Conservation (phyloP, 2,113 vertebrate genomes). For the Caracal caracal region DNA sequence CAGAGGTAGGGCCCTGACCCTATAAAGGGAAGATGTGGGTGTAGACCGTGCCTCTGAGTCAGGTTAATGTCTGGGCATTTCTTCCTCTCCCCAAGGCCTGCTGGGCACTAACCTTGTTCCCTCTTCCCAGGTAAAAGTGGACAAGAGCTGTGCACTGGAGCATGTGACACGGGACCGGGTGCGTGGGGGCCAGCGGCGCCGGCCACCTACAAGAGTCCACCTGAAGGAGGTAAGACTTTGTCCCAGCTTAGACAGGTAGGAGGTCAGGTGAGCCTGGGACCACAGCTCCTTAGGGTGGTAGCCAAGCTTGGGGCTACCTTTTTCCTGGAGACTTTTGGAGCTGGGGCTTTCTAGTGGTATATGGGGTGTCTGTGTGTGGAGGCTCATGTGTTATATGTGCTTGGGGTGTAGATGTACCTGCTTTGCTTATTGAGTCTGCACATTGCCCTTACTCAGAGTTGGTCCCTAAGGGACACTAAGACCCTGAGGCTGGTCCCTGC, state of each 20-base stretch:
- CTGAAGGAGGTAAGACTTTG: slow-evolving; percentile 92
- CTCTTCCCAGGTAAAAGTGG: slow-evolving; percentile 91
- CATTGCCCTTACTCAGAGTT: background rate
- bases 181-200: slow-evolving; percentile 89
- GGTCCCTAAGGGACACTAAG: background rate
- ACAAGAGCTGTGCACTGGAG: slow-evolving; percentile 91
- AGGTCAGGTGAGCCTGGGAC: background rate
- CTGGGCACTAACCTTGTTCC: background rate
- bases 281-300: background rate
- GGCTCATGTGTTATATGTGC: background rate
- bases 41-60: background rate
- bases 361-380: background rate
- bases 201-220: slow-evolving; percentile 95
- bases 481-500: background rate
- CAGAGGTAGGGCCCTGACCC: background rate
- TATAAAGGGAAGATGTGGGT: background rate
- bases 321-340: background rate
- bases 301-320: background rate
- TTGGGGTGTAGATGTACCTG: background rate
- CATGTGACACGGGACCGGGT: slow-evolving; percentile 94
- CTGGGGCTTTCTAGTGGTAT: background rate
- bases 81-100: background rate
- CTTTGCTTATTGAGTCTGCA: background rate
- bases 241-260: background rate
- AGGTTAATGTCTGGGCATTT: background rate